These are phyloP conservation scores for Enteromius radiatus DNA, from an alignment of 2,797 vertebrate species.

Conservation along the genomic window DNA sequence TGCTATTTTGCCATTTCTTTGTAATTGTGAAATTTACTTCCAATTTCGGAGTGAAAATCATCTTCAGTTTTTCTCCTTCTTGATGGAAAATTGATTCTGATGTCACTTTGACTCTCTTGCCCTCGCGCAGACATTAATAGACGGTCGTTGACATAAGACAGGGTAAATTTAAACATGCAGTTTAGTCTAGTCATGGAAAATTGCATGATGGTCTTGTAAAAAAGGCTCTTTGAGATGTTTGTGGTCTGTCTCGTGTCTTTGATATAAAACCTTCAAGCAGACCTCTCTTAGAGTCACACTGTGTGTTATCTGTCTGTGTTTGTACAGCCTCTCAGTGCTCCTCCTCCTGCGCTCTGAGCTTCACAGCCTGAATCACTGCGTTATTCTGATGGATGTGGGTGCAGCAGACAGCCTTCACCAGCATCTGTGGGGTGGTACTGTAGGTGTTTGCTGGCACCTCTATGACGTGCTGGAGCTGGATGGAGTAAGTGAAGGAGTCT, in stretches of 20 bases:
- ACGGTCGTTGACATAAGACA: neutral
- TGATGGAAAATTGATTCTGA: neutral
- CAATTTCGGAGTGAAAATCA: neutral
- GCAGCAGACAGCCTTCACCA: neutral
- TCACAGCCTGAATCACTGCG: no score
- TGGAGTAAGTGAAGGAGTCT: neutral
- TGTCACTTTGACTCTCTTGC: neutral
- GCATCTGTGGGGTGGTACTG: neutral
- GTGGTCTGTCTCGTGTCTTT: neutral
- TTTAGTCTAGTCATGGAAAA: neutral
- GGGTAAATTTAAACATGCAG: neutral
- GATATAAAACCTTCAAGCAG: neutral
- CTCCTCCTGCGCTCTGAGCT: no score
- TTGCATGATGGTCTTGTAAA: neutral
- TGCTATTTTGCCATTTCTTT: neutral
- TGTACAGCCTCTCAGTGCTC: no score
- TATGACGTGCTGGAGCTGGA: neutral
- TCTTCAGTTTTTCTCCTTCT: neutral
- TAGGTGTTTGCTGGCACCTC: neutral
- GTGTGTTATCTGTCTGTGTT: slow-evolving; percentile 5
- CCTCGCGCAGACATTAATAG: neutral
- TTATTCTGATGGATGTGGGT: neutral
- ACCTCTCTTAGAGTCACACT: neutral
- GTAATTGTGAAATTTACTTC: neutral
- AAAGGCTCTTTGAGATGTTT: neutral